These are phyloP conservation scores for Ptychobarbus kaznakovi DNA, from an alignment of 2,797 vertebrate species.

Conservation along the genomic window DNA sequence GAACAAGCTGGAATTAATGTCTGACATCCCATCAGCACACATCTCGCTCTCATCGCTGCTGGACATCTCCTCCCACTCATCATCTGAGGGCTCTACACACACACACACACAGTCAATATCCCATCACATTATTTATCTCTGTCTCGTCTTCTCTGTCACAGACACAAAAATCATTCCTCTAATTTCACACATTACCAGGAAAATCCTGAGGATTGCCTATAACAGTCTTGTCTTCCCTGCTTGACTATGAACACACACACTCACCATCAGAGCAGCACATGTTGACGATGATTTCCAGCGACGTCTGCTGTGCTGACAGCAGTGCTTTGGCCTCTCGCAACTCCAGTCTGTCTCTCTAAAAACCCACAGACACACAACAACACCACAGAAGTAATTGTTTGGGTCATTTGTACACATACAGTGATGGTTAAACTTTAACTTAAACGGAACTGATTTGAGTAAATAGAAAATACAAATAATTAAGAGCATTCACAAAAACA, in stretches of 20 bases:
- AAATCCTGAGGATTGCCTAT: background rate
- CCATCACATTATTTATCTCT: background rate
- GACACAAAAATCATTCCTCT: background rate
- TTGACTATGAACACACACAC: constrained; percentile 49
- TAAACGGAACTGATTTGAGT: background rate
- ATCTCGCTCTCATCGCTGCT: constrained; percentile 94
- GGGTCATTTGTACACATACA: background rate
- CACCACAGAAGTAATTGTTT: constrained; percentile 20
- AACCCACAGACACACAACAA: constrained; percentile 39
- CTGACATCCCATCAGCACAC: constrained; percentile 82
- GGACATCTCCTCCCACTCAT: constrained; percentile 94
- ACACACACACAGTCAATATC: background rate
- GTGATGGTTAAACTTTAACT: background rate
- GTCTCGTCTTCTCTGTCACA: background rate
- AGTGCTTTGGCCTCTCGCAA: constrained; percentile 87
- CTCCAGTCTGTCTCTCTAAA: constrained; percentile 86
- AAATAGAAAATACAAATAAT: background rate
- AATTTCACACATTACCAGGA: constrained; percentile 11
- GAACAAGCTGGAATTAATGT: constrained; percentile 78
- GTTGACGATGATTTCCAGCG: constrained; percentile 96
- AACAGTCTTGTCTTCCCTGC: background rate
- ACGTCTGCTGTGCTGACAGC: constrained; percentile 94
- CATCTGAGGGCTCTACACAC: constrained; percentile 87
- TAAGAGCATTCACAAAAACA: background rate
- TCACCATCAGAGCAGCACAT: constrained; percentile 97